Base-by-base conservation (phyloP, 2,113 vertebrate species). In the Brachionichthys hirsutus region DNA sequence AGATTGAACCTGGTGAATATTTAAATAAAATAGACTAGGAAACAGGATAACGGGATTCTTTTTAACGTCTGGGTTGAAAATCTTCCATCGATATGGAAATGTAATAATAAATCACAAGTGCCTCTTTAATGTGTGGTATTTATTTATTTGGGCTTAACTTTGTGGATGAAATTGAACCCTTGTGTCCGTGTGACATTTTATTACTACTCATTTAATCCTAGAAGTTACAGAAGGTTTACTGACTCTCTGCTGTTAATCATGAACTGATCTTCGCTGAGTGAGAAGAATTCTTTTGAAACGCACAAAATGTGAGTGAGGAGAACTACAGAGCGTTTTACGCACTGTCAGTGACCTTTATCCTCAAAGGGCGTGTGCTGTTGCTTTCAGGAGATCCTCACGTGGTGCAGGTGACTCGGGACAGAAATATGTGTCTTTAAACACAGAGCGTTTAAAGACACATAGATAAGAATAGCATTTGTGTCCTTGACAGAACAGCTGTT, bases 381-480 rank as follows among this genome's bases (percentile, higher is more conserved):
- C 42, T 50, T 24, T 17, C 30, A 54, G 19, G 12, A 63, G 17
- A 38, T 53, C 6, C 40, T 70, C 55, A 53, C 1, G 2, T 66
- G 60, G 35, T 47, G 43, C 11, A 36, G 15, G 57, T 55, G 62
- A 68, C 52, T 69, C 65, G 58, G 20, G 46, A 43, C 34, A 46
- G 34, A 72, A 16, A 14, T 54, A 57, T 54, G 55, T 43, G 40
- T 20, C 34, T 67, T 63, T 51, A 47, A 67, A 65, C 40, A 54
- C 2, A 34, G 36, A 55, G 7, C 30, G 41, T 40, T 54, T 63
- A 55, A 49, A 62, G 67, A 70, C 65, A 47, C 54, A n/a, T n/a
- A 54, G 67, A 75, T 66, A 72, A 70, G 64, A 55, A 22, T 38
- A 17, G 50, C 13, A 4, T 62, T 63, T 69, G 53, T 63, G 41